phyloP scores from a whole-genome alignment of 2,888 invertebrate species.

The Pogonocherus hispidulus region DNA sequence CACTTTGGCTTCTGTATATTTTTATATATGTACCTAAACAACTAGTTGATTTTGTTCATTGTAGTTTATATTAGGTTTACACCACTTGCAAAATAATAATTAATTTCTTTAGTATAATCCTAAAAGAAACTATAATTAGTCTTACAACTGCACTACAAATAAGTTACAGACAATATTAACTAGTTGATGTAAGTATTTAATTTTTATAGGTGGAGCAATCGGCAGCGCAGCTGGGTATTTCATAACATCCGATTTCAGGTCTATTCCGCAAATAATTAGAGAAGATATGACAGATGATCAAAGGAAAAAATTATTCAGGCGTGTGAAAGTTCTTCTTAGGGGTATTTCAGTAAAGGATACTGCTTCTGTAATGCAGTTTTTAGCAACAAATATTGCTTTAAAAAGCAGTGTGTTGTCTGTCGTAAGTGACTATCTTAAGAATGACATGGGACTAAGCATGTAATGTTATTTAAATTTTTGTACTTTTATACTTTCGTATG shows the following conservation, averaged over 20 bases:
- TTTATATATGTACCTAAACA: no score
- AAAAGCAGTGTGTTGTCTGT: not conserved
- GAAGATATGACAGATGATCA: conserved; percentile 23
- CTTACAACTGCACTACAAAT: no score
- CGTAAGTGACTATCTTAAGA: not conserved
- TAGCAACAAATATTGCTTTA: not conserved
- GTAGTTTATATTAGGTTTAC: no score
- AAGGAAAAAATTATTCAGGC: conserved; percentile 12
- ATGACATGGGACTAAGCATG: not conserved
- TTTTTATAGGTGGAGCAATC: conserved; percentile 23
- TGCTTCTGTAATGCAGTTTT: not conserved
- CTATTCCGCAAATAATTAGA: conserved; percentile 24
- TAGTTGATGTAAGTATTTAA: no score
- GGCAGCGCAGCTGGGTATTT: conserved; percentile 13
- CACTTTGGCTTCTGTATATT: no score
- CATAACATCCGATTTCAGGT: conserved; percentile 13
- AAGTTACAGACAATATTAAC: no score
- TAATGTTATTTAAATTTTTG: not conserved
- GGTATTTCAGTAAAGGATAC: conserved; percentile 17
- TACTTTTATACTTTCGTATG: no score
- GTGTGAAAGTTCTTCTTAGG: not conserved
- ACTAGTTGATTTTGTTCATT: no score
- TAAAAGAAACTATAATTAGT: no score
- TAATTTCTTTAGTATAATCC: no score
- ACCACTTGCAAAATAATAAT: no score